A percentile compares a stretch with the other conserved stretches of the same genome.
phyloP scores from a whole-genome alignment of 2,797 vertebrate species.

The Nannoperca obscura region DNA sequence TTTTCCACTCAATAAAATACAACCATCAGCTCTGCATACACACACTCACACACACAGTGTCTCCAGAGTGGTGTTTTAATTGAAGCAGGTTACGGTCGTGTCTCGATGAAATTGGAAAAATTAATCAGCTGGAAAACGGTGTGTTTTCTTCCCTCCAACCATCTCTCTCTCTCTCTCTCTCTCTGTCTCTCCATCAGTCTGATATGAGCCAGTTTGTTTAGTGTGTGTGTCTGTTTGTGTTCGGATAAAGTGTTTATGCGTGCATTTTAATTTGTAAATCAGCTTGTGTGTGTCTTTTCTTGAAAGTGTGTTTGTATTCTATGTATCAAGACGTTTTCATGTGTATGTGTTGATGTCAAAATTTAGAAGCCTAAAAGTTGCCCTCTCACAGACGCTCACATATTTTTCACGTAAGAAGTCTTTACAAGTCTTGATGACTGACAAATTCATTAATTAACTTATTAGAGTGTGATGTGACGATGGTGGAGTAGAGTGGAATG shows the following conservation, averaged over 20 bases:
- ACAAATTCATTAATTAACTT: constrained; percentile 47
- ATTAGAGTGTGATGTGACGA: constrained; percentile 24
- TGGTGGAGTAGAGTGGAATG: constrained; percentile 7
- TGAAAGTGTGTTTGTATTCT: neutral
- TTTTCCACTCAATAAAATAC: constrained; percentile 99
- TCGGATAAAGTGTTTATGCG: constrained; percentile 28
- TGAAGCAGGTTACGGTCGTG: constrained; percentile 95
- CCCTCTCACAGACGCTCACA: constrained; percentile 6
- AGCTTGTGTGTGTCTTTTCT: neutral
- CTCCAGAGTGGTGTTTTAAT: constrained; percentile 89
- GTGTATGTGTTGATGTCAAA: neutral
- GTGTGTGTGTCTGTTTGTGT: constrained; percentile 16
- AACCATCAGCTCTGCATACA: constrained; percentile 87
- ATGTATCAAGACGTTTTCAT: too few relatives aligned
- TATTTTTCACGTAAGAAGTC: constrained; percentile 26
- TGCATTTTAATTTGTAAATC: constrained; percentile 14
- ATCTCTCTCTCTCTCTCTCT: constrained; percentile 46
- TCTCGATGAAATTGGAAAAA: constrained; percentile 97
- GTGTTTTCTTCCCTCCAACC: constrained; percentile 85
- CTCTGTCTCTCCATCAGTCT: constrained; percentile 53
- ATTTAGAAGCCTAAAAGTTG: constrained; percentile 9
- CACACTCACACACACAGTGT: constrained; percentile 49
- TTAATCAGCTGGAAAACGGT: constrained; percentile 98
- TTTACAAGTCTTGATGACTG: constrained; percentile 39
- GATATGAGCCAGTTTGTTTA: constrained; percentile 55